These are phyloP conservation scores for Oxystoma pomonae DNA, from an alignment of 2,888 invertebrate species.

Conservation along the genomic window DNA sequence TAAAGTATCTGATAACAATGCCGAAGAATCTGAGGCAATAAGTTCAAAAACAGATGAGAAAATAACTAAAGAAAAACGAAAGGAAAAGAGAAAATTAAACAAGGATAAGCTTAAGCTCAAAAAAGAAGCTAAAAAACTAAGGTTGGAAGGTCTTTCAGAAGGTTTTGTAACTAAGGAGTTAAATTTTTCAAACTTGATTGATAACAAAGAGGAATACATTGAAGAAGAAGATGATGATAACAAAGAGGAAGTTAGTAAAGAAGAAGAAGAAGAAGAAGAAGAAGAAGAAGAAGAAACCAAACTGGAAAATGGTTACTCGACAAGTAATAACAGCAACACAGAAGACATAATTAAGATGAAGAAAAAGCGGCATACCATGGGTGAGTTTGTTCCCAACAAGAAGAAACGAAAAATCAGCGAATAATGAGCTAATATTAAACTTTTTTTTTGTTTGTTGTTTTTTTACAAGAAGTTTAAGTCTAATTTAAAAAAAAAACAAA, in stretches of 20 bases:
- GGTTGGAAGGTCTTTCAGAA: constrained; percentile 48
- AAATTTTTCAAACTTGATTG: background rate
- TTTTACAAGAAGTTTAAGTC: too few species aligned
- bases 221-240: constrained; percentile 9
- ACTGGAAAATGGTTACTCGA: background rate
- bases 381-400: constrained; percentile 2
- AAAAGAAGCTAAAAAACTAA: constrained; percentile 48
- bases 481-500: too few species aligned
- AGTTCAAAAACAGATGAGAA: constrained; percentile 6
- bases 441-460: background rate
- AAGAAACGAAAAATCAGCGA: constrained; percentile 9
- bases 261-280: constrained; percentile 7
- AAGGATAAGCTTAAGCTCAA: constrained; percentile 47
- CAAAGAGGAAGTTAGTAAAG: background rate
- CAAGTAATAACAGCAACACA: background rate
- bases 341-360: constrained; percentile 8
- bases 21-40: constrained; percentile 27
- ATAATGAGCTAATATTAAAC: constrained; percentile 6
- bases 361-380: constrained; percentile 8
- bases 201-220: background rate
- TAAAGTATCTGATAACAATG: constrained; percentile 33
- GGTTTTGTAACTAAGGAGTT: constrained; percentile 32
- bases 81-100: constrained; percentile 41
- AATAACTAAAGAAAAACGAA: constrained; percentile 27
- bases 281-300: constrained; percentile 1